Conservation (phyloP, 2,888 invertebrate genomes). For the Eupithecia vulgata region DNA sequence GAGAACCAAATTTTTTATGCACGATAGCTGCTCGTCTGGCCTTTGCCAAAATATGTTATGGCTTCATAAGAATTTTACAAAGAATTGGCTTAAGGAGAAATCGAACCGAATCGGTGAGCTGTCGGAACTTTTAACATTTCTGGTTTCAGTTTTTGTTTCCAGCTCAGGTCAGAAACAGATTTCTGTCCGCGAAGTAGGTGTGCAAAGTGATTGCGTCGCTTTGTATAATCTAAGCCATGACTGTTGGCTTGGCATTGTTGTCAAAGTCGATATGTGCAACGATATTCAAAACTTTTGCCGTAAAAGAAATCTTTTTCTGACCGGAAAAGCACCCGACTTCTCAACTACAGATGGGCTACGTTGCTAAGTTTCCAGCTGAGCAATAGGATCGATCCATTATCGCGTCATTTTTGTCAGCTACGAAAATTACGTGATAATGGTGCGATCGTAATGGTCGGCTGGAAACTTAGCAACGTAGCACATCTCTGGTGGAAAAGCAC, state of each 20-base stretch:
- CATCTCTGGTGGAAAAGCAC: too few relatives aligned
- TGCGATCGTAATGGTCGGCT: too few relatives aligned
- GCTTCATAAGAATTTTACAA: neutral
- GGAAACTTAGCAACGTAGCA: too few relatives aligned
- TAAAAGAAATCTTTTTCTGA: neutral
- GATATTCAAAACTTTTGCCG: neutral
- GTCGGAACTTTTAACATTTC: neutral
- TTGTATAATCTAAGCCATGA: neutral
- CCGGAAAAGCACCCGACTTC: neutral
- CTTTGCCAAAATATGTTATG: neutral
- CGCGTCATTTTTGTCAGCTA: too few relatives aligned
- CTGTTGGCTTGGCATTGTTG: neutral
- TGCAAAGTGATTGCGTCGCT: neutral
- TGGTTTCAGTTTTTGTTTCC: neutral
- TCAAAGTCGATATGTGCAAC: neutral
- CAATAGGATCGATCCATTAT: too few relatives aligned
- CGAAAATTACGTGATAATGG: too few relatives aligned
- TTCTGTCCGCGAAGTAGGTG: neutral
- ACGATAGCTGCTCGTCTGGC: neutral
- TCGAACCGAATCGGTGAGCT: neutral
- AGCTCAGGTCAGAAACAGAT: neutral
- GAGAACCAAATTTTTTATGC: neutral
- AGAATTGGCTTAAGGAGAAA: neutral
- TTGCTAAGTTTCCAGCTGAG: too few relatives aligned
- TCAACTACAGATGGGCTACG: too few relatives aligned